Percentiles rank a stretch among this genome's conserved stretches.
These are phyloP conservation scores for Chiroxiphia lanceolata DNA, from an alignment of 2,797 vertebrate genomes.

Conservation along the genomic window DNA sequence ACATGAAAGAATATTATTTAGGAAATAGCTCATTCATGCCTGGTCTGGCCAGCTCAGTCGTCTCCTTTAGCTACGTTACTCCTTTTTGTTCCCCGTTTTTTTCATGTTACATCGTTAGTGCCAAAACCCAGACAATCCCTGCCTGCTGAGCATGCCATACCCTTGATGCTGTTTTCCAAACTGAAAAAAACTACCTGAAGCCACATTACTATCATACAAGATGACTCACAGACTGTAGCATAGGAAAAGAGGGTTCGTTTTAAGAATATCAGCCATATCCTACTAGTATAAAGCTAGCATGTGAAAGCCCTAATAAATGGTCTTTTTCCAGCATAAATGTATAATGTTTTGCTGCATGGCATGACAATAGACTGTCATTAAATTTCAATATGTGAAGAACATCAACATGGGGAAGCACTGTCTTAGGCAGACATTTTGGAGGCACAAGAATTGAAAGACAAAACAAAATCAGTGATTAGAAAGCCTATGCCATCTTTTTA, in stretches of 20 bases:
- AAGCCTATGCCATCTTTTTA: neutral
- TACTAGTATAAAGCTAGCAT: neutral
- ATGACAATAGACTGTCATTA: neutral
- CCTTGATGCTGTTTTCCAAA: neutral
- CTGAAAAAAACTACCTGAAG: neutral
- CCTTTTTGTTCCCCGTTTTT: neutral
- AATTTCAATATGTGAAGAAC: neutral
- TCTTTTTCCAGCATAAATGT: neutral
- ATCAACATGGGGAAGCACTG: neutral
- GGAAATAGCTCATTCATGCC: conserved; percentile 21
- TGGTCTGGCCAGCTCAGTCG: neutral
- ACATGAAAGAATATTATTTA: conserved; percentile 39
- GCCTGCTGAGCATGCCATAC: neutral
- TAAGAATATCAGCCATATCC: neutral
- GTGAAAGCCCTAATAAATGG: neutral
- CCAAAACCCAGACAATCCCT: neutral
- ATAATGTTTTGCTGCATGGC: neutral
- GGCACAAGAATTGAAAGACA: neutral
- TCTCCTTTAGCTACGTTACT: neutral
- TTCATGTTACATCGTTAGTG: neutral
- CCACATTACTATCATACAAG: neutral
- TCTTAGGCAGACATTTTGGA: neutral
- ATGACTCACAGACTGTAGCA: neutral
- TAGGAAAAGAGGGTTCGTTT: neutral
- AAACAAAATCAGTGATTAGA: neutral